Evolutionary conservation across 2,113 vertebrate genomes (phyloP).

Genomic region (Psittacula cyanocephala): DNA sequence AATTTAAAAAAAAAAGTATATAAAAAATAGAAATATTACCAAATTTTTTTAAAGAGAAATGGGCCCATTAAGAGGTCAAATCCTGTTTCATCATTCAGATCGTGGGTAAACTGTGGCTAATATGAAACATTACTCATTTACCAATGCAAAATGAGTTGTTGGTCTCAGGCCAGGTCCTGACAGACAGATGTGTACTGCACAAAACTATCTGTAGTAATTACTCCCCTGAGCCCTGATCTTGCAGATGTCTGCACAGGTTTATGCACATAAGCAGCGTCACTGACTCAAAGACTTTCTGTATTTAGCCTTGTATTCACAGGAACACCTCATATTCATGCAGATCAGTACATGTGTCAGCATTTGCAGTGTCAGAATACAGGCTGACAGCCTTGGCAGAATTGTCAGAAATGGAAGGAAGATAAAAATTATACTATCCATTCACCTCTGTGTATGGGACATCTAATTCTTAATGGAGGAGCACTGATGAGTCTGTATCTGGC

Average conservation of each 20-base stretch:
- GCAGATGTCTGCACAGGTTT: not conserved
- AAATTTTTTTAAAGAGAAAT: not conserved
- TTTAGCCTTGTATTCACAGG: not conserved
- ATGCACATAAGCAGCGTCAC: not conserved
- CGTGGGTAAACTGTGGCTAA: not conserved
- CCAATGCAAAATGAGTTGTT: not conserved
- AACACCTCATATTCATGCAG: not conserved
- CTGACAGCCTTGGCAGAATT: not conserved
- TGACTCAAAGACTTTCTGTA: not conserved
- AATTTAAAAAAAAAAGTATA: not conserved
- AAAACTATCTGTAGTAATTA: slow-evolving; percentile 14
- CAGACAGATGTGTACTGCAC: not conserved
- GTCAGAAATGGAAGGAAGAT: not conserved
- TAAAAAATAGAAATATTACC: not conserved
- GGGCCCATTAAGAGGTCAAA: not conserved
- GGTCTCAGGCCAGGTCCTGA: not conserved
- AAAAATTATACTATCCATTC: not conserved
- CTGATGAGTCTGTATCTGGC: not conserved
- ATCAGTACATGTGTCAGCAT: not conserved
- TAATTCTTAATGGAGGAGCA: not conserved
- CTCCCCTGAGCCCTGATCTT: not conserved
- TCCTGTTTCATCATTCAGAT: not conserved
- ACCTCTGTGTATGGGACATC: not conserved
- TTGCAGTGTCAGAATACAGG: not conserved
- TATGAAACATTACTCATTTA: not conserved